Evolutionary conservation across 2,888 invertebrate species (phyloP).

Genomic region (Thymelicus lineola): DNA sequence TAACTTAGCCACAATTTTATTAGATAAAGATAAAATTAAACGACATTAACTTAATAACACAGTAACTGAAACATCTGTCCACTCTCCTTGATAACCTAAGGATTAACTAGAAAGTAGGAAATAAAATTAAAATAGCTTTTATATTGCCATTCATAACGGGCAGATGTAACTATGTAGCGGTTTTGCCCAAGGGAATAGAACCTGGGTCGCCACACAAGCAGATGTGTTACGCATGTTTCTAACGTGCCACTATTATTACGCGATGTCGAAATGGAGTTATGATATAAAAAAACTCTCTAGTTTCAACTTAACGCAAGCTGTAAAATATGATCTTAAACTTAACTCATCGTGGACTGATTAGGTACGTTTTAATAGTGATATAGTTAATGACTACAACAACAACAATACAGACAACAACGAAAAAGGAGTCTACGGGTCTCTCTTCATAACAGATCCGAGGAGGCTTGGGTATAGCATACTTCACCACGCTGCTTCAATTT

Average conservation of each 20-base stretch:
- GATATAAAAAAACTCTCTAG: background rate
- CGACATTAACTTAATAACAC: background rate
- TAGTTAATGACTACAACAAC: no score
- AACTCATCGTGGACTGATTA: no score
- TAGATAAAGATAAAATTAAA: background rate
- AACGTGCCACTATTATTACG: background rate
- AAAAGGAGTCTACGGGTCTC: no score
- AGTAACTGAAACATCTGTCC: background rate
- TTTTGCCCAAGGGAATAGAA: constrained; percentile 19
- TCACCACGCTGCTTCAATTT: background rate
- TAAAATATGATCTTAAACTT: no score
- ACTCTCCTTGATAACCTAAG: constrained; percentile 23
- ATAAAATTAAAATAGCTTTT: constrained; percentile 3
- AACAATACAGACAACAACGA: no score
- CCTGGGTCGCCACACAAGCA: background rate
- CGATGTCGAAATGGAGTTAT: background rate
- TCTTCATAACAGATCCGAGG: no score
- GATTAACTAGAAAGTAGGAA: constrained; percentile 21
- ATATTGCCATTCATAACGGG: constrained; percentile 11
- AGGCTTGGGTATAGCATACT: background rate
- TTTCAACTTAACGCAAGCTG: background rate
- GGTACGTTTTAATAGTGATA: no score
- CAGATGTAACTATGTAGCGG: constrained; percentile 10
- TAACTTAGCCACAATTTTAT: background rate
- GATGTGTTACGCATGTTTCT: constrained; percentile 11